These are phyloP conservation scores for Polydesmus complanatus DNA, from an alignment of 2,888 invertebrate genomes.

Conservation along the genomic window DNA sequence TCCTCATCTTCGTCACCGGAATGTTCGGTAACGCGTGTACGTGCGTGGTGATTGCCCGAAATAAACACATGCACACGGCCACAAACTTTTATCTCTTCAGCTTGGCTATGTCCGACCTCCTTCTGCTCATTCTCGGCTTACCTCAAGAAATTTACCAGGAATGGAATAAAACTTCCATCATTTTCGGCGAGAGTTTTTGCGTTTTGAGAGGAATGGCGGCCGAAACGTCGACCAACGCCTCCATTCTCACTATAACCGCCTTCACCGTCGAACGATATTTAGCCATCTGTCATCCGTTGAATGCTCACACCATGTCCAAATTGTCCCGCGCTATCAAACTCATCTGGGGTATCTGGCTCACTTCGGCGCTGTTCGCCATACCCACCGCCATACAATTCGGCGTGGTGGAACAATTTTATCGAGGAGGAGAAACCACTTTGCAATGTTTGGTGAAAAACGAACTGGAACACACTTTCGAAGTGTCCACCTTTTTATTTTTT, in stretches of 20 bases:
- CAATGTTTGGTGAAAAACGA: slow-evolving; percentile 40
- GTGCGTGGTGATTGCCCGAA: slow-evolving; percentile 59
- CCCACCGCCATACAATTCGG: slow-evolving; percentile 72
- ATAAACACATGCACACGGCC: slow-evolving; percentile 67
- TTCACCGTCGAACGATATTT: slow-evolving; percentile 77
- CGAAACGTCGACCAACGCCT: slow-evolving; percentile 50
- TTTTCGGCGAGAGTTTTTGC: slow-evolving; percentile 60
- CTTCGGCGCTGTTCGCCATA: slow-evolving; percentile 49
- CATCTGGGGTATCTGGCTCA: slow-evolving; percentile 63
- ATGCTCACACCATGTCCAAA: slow-evolving; percentile 68
- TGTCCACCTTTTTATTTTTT: slow-evolving; percentile 66
- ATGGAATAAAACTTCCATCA: slow-evolving; percentile 53
- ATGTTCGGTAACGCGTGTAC: slow-evolving; percentile 65
- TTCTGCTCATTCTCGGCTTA: slow-evolving; percentile 60
- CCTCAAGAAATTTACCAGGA: slow-evolving; percentile 62
- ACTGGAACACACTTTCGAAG: slow-evolving; percentile 57
- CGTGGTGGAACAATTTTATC: slow-evolving; percentile 34
- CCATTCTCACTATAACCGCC: slow-evolving; percentile 64
- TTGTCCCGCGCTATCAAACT: slow-evolving; percentile 65
- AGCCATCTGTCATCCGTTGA: slow-evolving; percentile 73
- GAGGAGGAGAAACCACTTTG: slow-evolving; percentile 40
- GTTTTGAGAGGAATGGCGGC: slow-evolving; percentile 61
- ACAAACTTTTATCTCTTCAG: slow-evolving; percentile 72
- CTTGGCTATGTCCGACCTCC: slow-evolving; percentile 63
- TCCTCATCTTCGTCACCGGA: slow-evolving; percentile 54